Base-by-base conservation (phyloP, 2,888 invertebrate species). In the Zhuqinia jingwanae region DNA sequence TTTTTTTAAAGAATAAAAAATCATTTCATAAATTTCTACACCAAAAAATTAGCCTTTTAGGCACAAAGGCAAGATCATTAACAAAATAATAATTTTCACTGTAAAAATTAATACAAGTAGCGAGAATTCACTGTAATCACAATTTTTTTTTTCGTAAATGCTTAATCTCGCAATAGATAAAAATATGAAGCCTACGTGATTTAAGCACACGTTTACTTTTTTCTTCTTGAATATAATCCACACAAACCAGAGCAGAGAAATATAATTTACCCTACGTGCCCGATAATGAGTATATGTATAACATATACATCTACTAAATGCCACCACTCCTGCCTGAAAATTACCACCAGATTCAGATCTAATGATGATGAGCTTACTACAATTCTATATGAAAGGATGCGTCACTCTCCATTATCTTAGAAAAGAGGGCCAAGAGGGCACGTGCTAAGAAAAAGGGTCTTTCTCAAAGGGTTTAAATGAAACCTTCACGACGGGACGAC, bases 131-230 rank as follows among this genome's bases (percentile, higher is more conserved):
- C 68, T 22, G 15, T 25, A 45, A 47, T 47, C 47, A 45, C 68
- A 70, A 45, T 13, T 45, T 70, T 45, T 1, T 47, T 53, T 22
- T 30, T 15, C n/a, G n/a, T n/a, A 13, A 75, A 53, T 15, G 30
- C 53, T 50, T n/a, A n/a, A 47, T 13, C 73, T 50, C 50, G 13
- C 60, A 60, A 15, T 25, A 42, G 42, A 36, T 17, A 8, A 68
- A 68, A 58, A 30, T n/a, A n/a, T n/a, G 58, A 58, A 76, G 36
- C 36, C 56, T 76, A 75, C 75, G 56, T 76, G 76, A 30, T 27
- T 75, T 13, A 30, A 42, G 30, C 36, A 76, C 36, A 76, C 17
- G 17, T 56, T 56, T 76, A 1, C n/a, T 13, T 58, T 15, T 45
- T 15, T 27, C 27, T 30, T 13, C 15, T 10, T 47, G 53, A n/a